Conservation (phyloP, 2,113 vertebrate genomes). For the Desmodus rotundus region DNA sequence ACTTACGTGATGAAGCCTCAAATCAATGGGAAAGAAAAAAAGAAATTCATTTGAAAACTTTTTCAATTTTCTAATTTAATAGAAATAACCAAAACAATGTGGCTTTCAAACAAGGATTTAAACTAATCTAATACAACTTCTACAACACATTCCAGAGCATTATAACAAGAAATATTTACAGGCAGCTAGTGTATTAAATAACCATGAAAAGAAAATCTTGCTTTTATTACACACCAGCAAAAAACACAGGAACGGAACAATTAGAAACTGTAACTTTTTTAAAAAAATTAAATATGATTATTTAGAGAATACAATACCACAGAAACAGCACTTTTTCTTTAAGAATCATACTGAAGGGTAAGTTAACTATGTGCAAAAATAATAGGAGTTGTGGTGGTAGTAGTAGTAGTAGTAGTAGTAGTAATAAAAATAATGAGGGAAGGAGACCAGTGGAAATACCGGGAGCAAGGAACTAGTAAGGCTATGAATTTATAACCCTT, state of each 20-base stretch:
- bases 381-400: slow-evolving; percentile 48
- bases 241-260: slow-evolving; percentile 82
- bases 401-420: slow-evolving; percentile 17
- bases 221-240: slow-evolving; percentile 83
- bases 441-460: slow-evolving; percentile 65
- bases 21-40: slow-evolving; percentile 51
- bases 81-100: slow-evolving; percentile 85
- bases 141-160: slow-evolving; percentile 86
- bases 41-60: slow-evolving; percentile 77
- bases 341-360: slow-evolving; percentile 78
- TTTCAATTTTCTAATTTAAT: slow-evolving; percentile 85
- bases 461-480: slow-evolving; percentile 72
- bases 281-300: slow-evolving; percentile 82
- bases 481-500: slow-evolving; percentile 76
- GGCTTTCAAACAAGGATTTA: slow-evolving; percentile 83
- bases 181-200: slow-evolving; percentile 85
- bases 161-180: slow-evolving; percentile 86
- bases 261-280: slow-evolving; percentile 76
- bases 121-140: slow-evolving; percentile 83
- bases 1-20: slow-evolving; percentile 26
- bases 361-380: slow-evolving; percentile 82
- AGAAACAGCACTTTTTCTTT: slow-evolving; percentile 82
- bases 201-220: slow-evolving; percentile 78
- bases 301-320: slow-evolving; percentile 83
- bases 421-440: slow-evolving; percentile 10